phyloP scores from a whole-genome alignment of 2,888 invertebrate genomes.

The Dynastes grantii region DNA sequence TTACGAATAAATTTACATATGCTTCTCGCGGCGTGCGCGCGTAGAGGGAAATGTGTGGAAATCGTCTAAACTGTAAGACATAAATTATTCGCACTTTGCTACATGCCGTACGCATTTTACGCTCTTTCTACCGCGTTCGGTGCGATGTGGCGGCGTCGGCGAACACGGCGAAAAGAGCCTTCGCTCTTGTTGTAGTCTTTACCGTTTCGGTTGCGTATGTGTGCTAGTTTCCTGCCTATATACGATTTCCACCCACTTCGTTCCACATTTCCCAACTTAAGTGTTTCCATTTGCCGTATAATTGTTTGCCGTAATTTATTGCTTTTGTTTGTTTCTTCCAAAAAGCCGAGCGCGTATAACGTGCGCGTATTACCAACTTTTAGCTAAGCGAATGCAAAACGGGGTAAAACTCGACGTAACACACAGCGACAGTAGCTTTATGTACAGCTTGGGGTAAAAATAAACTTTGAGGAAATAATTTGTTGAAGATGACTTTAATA shows the following conservation, averaged over 20 bases:
- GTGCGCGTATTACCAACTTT: constrained; percentile 38
- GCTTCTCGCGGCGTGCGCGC: constrained; percentile 27
- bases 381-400: constrained; percentile 35
- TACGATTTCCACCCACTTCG: constrained; percentile 58
- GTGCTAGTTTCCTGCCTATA: constrained; percentile 53
- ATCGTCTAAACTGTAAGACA: constrained; percentile 58
- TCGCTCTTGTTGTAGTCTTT: constrained; percentile 35
- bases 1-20: constrained; percentile 45
- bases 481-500: too few relatives aligned
- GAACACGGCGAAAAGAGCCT: constrained; percentile 44
- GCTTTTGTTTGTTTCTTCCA: constrained; percentile 54
- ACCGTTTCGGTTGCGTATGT: constrained; percentile 52
- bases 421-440: background rate
- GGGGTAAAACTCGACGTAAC: background rate
- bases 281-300: constrained; percentile 62
- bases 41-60: constrained; percentile 45
- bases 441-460: background rate
- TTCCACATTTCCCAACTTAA: constrained; percentile 50
- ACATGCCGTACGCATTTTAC: constrained; percentile 58
- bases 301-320: constrained; percentile 63
- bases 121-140: constrained; percentile 52
- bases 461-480: background rate
- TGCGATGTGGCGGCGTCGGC: constrained; percentile 38
- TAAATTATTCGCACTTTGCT: constrained; percentile 60
- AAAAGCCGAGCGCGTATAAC: constrained; percentile 38